phyloP scores from a whole-genome alignment of 2,797 vertebrate genomes.

The Mastacembelus armatus region DNA sequence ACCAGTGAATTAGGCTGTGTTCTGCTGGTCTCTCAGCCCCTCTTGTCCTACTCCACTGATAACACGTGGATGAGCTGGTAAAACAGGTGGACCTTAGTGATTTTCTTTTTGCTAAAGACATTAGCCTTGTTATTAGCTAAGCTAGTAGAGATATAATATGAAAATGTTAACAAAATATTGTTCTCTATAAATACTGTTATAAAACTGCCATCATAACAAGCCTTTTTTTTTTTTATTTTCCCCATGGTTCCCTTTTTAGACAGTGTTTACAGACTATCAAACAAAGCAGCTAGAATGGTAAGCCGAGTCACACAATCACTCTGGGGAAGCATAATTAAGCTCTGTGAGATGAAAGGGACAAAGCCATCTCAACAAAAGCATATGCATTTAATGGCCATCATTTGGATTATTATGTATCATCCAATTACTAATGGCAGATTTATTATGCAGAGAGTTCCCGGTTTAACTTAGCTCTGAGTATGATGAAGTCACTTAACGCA shows the following conservation, averaged over 20 bases:
- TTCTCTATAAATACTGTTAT: constrained; percentile 8
- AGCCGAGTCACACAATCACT: constrained; percentile 47
- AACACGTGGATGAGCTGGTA: constrained; percentile 40
- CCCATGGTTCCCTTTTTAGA: constrained; percentile 11
- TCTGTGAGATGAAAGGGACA: constrained; percentile 55
- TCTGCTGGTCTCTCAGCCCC: constrained; percentile 45
- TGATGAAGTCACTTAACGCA: constrained; percentile 32
- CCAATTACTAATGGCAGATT: constrained; percentile 63
- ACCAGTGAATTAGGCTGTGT: constrained; percentile 47
- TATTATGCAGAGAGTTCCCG: constrained; percentile 44
- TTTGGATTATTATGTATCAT: constrained; percentile 60
- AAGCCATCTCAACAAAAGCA: constrained; percentile 53
- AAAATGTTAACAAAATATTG: constrained; percentile 31
- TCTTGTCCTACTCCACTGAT: constrained; percentile 38
- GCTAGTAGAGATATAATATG: constrained; percentile 24
- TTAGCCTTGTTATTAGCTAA: constrained; percentile 50
- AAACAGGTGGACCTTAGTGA: constrained; percentile 32
- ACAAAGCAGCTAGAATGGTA: constrained; percentile 43
- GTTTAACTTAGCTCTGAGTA: constrained; percentile 20
- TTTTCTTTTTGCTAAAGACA: constrained; percentile 55
- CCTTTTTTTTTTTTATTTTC: constrained; percentile 19
- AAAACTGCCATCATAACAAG: constrained; percentile 14
- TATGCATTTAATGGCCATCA: constrained; percentile 64
- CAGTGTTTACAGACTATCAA: constrained; percentile 45
- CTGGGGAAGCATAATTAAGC: constrained; percentile 67